Conservation (phyloP, 2,113 vertebrate species). For the Onychostoma macrolepis region DNA sequence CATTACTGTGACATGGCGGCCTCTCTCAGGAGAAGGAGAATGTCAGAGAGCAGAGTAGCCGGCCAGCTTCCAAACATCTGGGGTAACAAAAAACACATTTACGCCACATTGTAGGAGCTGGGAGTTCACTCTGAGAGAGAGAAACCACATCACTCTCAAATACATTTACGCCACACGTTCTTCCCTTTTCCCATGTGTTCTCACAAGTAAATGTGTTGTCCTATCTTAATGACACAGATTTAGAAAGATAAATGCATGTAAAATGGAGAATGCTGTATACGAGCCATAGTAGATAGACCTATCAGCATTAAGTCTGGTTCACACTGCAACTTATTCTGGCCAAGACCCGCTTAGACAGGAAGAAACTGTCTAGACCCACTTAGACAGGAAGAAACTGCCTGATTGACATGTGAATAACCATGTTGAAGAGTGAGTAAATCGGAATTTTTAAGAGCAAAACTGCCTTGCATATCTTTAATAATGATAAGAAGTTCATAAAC, state of each 20-base stretch:
- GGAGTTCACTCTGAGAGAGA: constrained; percentile 66
- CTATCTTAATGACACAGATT: neutral
- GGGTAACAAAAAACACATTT: constrained; percentile 77
- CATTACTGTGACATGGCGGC: constrained; percentile 81
- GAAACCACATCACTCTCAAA: constrained; percentile 60
- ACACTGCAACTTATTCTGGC: neutral
- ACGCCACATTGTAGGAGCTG: constrained; percentile 75
- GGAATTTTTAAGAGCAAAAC: too few relatives aligned
- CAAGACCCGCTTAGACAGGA: neutral
- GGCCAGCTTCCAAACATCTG: constrained; percentile 80
- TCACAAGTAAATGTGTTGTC: neutral
- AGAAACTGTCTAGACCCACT: neutral
- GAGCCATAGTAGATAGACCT: too few relatives aligned
- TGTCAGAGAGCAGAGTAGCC: constrained; percentile 73
- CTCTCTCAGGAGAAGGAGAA: constrained; percentile 77
- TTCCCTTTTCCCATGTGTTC: constrained; percentile 1
- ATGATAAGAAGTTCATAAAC: neutral
- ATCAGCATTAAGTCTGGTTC: neutral
- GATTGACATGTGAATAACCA: neutral
- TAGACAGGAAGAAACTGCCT: neutral
- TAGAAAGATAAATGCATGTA: neutral
- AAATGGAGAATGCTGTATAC: neutral
- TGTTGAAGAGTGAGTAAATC: too few relatives aligned
- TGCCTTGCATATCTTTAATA: constrained; percentile 3
- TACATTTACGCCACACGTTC: neutral